Evolutionary conservation across 1,140 invertebrate genomes (phyloP), one percentile per base, ranked within the genome.

Genomic region (Araneus ventricosus): DNA sequence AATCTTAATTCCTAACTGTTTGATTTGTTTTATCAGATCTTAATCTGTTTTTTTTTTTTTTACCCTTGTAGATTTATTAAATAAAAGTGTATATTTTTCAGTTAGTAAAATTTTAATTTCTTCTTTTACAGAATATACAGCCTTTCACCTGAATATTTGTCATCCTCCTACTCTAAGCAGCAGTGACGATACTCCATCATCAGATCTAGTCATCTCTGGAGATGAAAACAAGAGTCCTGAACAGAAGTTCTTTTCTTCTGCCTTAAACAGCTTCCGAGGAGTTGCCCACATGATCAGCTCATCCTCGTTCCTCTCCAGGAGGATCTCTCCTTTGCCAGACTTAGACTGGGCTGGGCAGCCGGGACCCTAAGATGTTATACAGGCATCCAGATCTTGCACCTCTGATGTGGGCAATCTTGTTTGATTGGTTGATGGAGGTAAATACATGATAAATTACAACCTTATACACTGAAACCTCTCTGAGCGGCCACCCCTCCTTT

Each of bases 371-470:
- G 94, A 96, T 99, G 95, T 97, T 99, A 94, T 96, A 97, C 80
- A 97, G 97, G 94, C 98, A 99, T 96, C 97, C 98, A 0, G 97
- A 97, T 41, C 96, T 99, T 92, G 97, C 98, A 95, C 97, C 98
- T 22, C 96, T 97, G 90, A 99, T 99, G 99, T 97, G 99, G 94
- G 97, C 98, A 70, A 99, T 99, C 94, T 96, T 99, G 10, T 95
- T 99, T 82, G 99, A 99, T 95, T 99, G 99, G 99, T 95, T 99
- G 37, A 99, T 98, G 95, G 99, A 99, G 96, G 97, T 98, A 67
- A 22, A 20, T 88, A n/a, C n/a, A n/a, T n/a, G n/a, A n/a, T n/a
- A n/a, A n/a, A n/a, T n/a, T n/a, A n/a, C n/a, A n/a, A n/a, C n/a
- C n/a, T n/a, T n/a, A n/a, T n/a, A n/a, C n/a, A n/a, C n/a, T n/a